Evolutionary conservation across 1,140 invertebrate genomes (phyloP).

Genomic region (Drosophila mauritiana): DNA sequence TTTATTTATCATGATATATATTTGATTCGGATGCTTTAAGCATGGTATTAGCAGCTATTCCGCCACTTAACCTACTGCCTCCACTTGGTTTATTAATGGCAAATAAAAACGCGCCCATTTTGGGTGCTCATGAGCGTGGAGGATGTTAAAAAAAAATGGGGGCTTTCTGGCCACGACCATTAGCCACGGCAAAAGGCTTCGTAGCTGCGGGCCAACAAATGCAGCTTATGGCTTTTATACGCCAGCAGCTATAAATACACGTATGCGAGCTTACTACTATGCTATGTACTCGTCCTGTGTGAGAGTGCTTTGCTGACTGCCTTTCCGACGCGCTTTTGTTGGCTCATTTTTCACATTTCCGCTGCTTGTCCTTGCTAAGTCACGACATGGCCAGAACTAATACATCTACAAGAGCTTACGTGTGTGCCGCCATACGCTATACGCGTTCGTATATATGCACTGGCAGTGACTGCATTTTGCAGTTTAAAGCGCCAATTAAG

Average conservation of each 20-base stretch:
- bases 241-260: slow-evolving; percentile 37
- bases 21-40: background rate
- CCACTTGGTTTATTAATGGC: slow-evolving; percentile 41
- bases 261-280: background rate
- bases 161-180: slow-evolving; percentile 26
- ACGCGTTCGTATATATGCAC: background rate
- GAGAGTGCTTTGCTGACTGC: slow-evolving; percentile 26
- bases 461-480: slow-evolving; percentile 49
- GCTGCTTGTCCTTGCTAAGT: slow-evolving; percentile 53
- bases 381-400: slow-evolving; percentile 29
- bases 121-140: slow-evolving; percentile 9
- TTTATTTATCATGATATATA: too few species aligned
- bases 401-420: slow-evolving; percentile 43
- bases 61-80: background rate
- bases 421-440: background rate
- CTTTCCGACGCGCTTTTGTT: slow-evolving; percentile 52
- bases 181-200: slow-evolving; percentile 37
- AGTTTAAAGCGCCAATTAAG: slow-evolving; percentile 77
- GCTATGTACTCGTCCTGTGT: background rate
- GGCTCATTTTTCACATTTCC: slow-evolving; percentile 71
- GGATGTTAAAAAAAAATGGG: background rate
- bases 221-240: slow-evolving; percentile 47
- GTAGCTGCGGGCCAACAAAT: slow-evolving; percentile 35
- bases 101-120: slow-evolving; percentile 33
- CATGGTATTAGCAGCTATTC: slow-evolving; percentile 5